These are phyloP conservation scores for Choristoneura rosaceana DNA, from an alignment of 2,888 invertebrate genomes.

Conservation along the genomic window DNA sequence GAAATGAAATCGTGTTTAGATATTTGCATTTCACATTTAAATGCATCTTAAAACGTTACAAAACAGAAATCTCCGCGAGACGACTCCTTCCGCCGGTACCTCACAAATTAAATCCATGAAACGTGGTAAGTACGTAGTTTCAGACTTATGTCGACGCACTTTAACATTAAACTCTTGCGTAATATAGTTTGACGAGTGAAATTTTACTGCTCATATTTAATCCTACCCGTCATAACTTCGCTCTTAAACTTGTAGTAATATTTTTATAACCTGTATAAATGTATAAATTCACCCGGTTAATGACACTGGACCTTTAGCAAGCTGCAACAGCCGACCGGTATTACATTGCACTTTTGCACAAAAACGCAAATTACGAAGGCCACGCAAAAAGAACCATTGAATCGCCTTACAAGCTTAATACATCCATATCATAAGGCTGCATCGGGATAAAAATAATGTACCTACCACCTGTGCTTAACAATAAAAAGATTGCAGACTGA, in stretches of 20 bases:
- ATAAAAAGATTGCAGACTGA: conserved; percentile 29
- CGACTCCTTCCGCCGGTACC: no score
- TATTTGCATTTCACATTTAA: not conserved
- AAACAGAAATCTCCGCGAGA: no score
- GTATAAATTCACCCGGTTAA: conserved; percentile 18
- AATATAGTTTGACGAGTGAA: conserved; percentile 6
- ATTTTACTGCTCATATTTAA: conserved; percentile 18
- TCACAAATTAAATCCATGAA: not conserved
- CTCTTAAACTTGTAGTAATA: conserved; percentile 4
- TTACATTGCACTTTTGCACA: conserved; percentile 41
- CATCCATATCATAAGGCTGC: not conserved
- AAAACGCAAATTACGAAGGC: conserved; percentile 40
- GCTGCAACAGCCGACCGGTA: conserved; percentile 36
- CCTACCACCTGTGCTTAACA: conserved; percentile 38
- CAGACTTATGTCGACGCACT: not conserved
- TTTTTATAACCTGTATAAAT: conserved; percentile 10
- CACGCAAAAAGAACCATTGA: conserved; percentile 18
- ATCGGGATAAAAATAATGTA: conserved; percentile 3
- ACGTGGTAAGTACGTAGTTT: not conserved
- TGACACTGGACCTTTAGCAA: conserved; percentile 22
- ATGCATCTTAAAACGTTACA: not conserved
- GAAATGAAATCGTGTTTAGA: not conserved
- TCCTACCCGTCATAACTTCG: conserved; percentile 7
- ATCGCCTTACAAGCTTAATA: conserved; percentile 4
- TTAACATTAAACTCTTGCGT: conserved; percentile 1